phyloP scores from a whole-genome alignment of 1,140 invertebrate genomes.

The Globodera rostochiensis region DNA sequence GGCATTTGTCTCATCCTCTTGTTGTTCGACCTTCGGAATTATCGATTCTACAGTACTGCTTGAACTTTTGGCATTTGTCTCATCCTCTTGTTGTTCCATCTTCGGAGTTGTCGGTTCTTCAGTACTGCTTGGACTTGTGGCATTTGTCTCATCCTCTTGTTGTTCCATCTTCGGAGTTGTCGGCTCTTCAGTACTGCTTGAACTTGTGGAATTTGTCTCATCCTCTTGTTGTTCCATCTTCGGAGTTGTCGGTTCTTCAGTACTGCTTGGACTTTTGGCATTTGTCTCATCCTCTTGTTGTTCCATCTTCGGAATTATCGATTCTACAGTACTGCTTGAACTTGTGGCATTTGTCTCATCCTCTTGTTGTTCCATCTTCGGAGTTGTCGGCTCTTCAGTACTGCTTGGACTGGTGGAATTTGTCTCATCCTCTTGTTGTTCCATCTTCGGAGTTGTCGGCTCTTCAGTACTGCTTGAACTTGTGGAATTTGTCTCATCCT shows the following conservation, averaged over 20 bases:
- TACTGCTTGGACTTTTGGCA: neutral
- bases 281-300: neutral
- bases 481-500: conserved; percentile 4
- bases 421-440: conserved; percentile 3
- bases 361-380: neutral
- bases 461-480: neutral
- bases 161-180: neutral
- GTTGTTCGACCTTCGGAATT: neutral
- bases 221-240: neutral
- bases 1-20: neutral
- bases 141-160: neutral
- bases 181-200: neutral
- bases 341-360: conserved; percentile 9
- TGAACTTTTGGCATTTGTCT: conserved; percentile 11
- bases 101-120: neutral
- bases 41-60: neutral
- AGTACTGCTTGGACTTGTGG: neutral
- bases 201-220: conserved; percentile 5
- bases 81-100: neutral
- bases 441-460: neutral
- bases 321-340: neutral
- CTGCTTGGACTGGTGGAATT: neutral
- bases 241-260: neutral
- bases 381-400: no score
- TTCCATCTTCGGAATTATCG: neutral